Conservation (phyloP, 2,113 vertebrate genomes). For the Malaclemys terrapin region DNA sequence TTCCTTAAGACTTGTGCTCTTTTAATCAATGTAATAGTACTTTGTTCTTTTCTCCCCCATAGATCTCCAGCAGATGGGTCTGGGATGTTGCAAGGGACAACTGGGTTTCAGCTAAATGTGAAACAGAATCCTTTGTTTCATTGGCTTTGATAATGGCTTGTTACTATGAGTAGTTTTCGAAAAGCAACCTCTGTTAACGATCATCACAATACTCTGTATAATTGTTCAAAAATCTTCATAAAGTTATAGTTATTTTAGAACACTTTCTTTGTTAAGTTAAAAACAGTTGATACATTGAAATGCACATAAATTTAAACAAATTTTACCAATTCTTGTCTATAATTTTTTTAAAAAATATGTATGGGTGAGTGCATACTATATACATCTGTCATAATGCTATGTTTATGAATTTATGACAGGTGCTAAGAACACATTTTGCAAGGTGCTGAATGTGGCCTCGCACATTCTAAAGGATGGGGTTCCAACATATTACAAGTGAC, state of each 20-base stretch:
- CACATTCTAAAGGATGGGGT: neutral
- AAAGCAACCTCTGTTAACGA: neutral
- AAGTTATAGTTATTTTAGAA: neutral
- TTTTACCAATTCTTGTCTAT: neutral
- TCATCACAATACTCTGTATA: neutral
- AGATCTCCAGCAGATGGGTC: slow-evolving; percentile 83
- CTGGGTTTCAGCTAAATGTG: slow-evolving; percentile 76
- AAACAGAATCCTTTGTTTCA: slow-evolving; percentile 73
- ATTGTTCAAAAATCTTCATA: neutral
- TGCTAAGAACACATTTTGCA: neutral
- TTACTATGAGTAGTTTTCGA: slow-evolving; percentile 70
- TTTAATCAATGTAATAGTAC: neutral
- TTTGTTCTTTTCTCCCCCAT: slow-evolving; percentile 21
- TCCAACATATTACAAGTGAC: neutral
- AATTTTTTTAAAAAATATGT: neutral
- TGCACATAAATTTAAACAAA: neutral
- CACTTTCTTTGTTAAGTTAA: neutral
- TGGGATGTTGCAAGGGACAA: slow-evolving; percentile 80
- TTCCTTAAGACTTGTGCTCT: neutral
- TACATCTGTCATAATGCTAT: neutral
- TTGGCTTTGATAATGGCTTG: slow-evolving; percentile 77
- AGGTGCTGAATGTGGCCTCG: neutral
- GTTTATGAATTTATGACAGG: neutral
- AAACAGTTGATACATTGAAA: neutral
- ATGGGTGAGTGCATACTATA: neutral